Base-by-base conservation (phyloP, 2,797 vertebrate species). In the Rhynchonycteris naso region DNA sequence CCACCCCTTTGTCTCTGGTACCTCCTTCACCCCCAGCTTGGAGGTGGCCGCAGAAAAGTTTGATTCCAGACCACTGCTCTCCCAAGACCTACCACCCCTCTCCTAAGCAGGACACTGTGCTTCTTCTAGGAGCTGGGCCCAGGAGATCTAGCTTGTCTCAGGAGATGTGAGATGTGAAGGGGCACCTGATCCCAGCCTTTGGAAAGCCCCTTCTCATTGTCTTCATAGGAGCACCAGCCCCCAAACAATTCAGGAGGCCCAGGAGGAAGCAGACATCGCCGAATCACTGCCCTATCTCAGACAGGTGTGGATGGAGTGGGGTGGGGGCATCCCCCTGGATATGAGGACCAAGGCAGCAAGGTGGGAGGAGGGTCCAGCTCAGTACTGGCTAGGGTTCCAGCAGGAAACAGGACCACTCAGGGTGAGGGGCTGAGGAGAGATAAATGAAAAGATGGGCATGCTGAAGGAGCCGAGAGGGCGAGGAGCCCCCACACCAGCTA, bases 201-300 rank as follows among this genome's bases (percentile, higher is more conserved):
- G 63, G 69, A 59, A 65, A 26, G 43, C 74, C 65, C 54, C 10
- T 5, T 92, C 19, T 86, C 86, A 50, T 79, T 43, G 65, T 82
- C 58, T 75, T 56, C 56, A 74, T 9, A 74, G 84, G 16, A 82
- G 38, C 21, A 35, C 21, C 69, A 33, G 47, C 18, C 24, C 65
- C 43, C 28, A 81, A 82, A 81, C 50, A 91, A 74, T 63, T 50
- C 24, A 33, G 15, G 56, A 83, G 22, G 21, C 68, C 38, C 66
- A 28, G 33, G 21, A 22, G 43, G n/a, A 91, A 47, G 56, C 54
- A 19, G 50, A 28, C 50, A 76, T 80, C 76, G 71, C 75, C 59
- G 94, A 79, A 78, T 59, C 71, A 12, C 65, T 52, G 56, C 21
- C 43, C 43, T 75, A 26, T 54, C 58, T 93, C 65, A 28, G 95